Conservation (phyloP, 2,797 vertebrate genomes). For the Pipistrellus nathusii region DNA sequence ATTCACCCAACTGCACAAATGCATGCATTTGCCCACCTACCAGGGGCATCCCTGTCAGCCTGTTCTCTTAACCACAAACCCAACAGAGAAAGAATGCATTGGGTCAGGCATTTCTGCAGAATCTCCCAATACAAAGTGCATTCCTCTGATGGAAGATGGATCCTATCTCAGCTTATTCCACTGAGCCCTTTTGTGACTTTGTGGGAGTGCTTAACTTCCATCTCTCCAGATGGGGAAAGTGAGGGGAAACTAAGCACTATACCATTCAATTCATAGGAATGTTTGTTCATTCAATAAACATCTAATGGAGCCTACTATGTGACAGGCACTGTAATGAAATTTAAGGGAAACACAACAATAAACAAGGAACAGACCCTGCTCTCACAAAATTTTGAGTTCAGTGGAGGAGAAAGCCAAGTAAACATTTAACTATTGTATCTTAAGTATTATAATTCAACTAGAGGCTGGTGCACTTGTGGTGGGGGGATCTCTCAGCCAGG, state of each 20-base stretch:
- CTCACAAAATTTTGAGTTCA: slow-evolving; percentile 2
- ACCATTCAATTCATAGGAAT: slow-evolving; percentile 14
- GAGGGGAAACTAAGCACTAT: neutral
- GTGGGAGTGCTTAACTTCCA: neutral
- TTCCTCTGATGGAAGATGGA: neutral
- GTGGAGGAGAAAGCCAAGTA: neutral
- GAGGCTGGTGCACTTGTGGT: too few species aligned
- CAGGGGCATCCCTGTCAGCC: neutral
- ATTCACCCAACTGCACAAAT: neutral
- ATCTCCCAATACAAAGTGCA: neutral
- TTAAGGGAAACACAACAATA: neutral
- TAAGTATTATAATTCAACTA: neutral
- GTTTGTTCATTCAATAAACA: slow-evolving; percentile 15
- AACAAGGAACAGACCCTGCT: neutral
- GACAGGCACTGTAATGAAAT: neutral
- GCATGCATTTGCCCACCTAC: neutral
- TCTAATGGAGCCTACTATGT: neutral
- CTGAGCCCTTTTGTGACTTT: neutral
- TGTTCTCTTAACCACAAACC: neutral
- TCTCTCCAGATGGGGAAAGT: neutral
- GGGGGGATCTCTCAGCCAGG: too few species aligned
- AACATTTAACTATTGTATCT: neutral
- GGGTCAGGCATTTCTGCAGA: neutral
- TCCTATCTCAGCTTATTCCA: slow-evolving; percentile 16
- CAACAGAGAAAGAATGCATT: neutral